Conservation (phyloP, 2,888 invertebrate genomes). For the Tenthredo amoena region DNA sequence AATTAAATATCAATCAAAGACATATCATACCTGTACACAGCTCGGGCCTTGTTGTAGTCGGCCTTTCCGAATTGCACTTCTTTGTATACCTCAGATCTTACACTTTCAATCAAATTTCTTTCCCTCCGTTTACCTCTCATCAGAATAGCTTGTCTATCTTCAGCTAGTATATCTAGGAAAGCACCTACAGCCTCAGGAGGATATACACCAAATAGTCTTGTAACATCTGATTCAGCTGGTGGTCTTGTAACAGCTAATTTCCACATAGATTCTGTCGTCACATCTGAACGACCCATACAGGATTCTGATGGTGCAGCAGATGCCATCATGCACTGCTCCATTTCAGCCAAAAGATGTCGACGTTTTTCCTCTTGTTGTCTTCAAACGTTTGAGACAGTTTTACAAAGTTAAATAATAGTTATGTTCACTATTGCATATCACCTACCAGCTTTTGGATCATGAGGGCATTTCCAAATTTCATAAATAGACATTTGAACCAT, state of each 20-base stretch:
- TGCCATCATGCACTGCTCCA: slow-evolving; percentile 61
- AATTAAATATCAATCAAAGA: not conserved
- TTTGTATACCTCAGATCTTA: slow-evolving; percentile 61
- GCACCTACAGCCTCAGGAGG: slow-evolving; percentile 59
- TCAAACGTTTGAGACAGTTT: not conserved
- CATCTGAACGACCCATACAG: slow-evolving; percentile 58
- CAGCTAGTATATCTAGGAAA: slow-evolving; percentile 61
- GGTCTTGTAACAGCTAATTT: slow-evolving; percentile 63
- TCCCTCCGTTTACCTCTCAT: slow-evolving; percentile 60
- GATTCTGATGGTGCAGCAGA: slow-evolving; percentile 47
- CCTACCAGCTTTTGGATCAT: not conserved
- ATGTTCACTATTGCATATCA: not conserved
- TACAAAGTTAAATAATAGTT: not conserved
- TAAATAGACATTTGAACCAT: slow-evolving; percentile 9
- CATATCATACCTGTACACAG: slow-evolving; percentile 59
- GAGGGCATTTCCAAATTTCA: not conserved
- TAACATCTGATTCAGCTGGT: slow-evolving; percentile 57
- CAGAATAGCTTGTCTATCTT: slow-evolving; percentile 61
- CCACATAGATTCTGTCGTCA: slow-evolving; percentile 63
- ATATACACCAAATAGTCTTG: slow-evolving; percentile 58
- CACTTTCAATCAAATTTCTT: slow-evolving; percentile 58
- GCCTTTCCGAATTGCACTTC: slow-evolving; percentile 62
- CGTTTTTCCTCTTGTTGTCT: slow-evolving; percentile 63
- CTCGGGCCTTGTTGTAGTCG: slow-evolving; percentile 63
- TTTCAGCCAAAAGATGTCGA: slow-evolving; percentile 60